phyloP scores from a whole-genome alignment of 2,888 invertebrate genomes.

The Drosophila putrida region DNA sequence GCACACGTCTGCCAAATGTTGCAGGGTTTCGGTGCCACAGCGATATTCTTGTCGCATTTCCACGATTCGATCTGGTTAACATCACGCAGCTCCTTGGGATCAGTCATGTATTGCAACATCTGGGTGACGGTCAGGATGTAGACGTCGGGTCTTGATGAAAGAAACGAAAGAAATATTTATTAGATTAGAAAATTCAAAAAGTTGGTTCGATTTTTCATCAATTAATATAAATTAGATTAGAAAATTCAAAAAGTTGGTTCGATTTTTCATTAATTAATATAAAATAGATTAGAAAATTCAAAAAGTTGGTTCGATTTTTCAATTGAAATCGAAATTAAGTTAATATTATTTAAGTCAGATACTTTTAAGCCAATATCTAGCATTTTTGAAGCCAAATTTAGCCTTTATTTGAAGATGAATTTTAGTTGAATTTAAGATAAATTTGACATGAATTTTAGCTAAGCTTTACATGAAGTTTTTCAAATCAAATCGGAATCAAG shows the following conservation, averaged over 20 bases:
- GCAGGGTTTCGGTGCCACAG: constrained; percentile 91
- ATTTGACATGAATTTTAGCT: too few species aligned
- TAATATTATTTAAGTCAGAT: too few species aligned
- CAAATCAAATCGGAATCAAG: too few species aligned
- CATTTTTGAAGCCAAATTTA: too few species aligned
- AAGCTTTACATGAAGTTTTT: too few species aligned
- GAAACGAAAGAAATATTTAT: constrained; percentile 62
- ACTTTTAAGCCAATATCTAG: too few species aligned
- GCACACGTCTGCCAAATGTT: constrained; percentile 94
- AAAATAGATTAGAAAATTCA: not conserved
- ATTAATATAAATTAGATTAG: constrained; percentile 11
- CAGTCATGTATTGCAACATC: constrained; percentile 96
- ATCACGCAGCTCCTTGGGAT: constrained; percentile 90
- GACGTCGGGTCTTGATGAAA: constrained; percentile 91
- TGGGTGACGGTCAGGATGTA: constrained; percentile 95
- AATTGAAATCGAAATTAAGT: not conserved
- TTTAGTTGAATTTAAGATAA: too few species aligned
- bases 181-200: not conserved
- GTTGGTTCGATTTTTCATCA: too few species aligned
- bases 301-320: not conserved
- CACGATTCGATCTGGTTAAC: constrained; percentile 92
- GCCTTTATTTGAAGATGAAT: too few species aligned
- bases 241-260: not conserved
- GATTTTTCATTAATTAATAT: too few species aligned
- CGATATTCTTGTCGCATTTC: constrained; percentile 91